Base-by-base conservation (phyloP, 2,888 invertebrate genomes). In the Drosophila hamatofila region DNA sequence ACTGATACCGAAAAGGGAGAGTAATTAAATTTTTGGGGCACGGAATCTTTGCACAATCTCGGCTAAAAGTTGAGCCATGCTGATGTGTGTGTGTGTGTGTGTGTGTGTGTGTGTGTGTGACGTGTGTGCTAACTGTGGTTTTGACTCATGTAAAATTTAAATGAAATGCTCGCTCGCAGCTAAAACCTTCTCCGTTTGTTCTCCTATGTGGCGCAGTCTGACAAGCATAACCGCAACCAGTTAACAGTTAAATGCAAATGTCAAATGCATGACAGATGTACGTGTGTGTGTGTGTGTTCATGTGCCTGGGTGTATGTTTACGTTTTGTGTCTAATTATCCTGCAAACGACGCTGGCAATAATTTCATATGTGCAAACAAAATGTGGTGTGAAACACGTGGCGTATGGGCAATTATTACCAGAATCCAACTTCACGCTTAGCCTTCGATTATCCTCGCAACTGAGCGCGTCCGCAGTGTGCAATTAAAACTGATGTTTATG, bases 401-500 rank as follows among this genome's bases (percentile, higher is more conserved):
- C 69, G 73, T 78, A 78, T 73, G 52, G 78, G 69, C 46, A 58
- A 75, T 63, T 62, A 69, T 63, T 60, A 52, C 30, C 56, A 63
- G 42, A 18, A 48, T 23, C 18, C 58, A 18, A 18, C 48, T 61
- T 54, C 25, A 41, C 54, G 64, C 68, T 75, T 69, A 83, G 71
- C 66, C 27, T 44, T 72, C 62, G 77, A 69, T 69, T 72, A 59
- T 80, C 42, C 62, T 60, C 55, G 60, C 70, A 66, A 48, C 59
- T 57, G 55, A 75, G 83, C 66, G 77, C 70, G 72, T 66, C 88
- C 82, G 52, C 59, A 30, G 85, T 63, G 89, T 79, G 68, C 85
- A 81, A 87, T 85, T 87, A 80, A 78, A 89, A 81, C 73, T 89
- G 60, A 75, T 88, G 78, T 78, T 88, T 82, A 82, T 85, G 64